Percentiles rank a stretch among this genome's conserved stretches.
These are phyloP conservation scores for Cancer borealis DNA, from an alignment of 2,888 invertebrate genomes.

Conservation along the genomic window DNA sequence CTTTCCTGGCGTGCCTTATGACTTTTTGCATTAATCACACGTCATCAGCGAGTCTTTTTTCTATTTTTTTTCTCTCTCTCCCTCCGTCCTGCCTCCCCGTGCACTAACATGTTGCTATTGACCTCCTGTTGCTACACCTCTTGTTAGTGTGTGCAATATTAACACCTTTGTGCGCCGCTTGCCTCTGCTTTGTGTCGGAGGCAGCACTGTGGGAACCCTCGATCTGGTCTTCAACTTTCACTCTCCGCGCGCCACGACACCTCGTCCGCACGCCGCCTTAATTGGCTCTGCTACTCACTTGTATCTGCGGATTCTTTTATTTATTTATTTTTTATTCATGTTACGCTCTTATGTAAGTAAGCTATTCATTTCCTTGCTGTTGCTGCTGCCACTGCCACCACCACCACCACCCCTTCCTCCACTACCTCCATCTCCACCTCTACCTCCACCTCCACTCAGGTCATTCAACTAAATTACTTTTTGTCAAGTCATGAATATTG, in stretches of 20 bases:
- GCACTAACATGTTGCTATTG: constrained; percentile 1
- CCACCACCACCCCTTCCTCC: background rate
- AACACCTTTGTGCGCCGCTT: constrained; percentile 40
- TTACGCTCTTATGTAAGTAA: background rate
- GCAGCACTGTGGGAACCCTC: constrained; percentile 38
- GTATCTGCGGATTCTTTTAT: background rate
- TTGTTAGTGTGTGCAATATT: constrained; percentile 40
- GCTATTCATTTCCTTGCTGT: background rate
- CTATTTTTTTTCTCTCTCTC: background rate
- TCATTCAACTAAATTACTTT: background rate
- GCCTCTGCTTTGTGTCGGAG: constrained; percentile 6
- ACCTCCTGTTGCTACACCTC: constrained; percentile 36
- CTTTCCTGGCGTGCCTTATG: constrained; percentile 24
- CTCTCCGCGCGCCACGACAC: constrained; percentile 15
- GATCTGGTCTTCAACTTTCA: constrained; percentile 28
- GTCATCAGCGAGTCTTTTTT: background rate
- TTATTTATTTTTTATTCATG: background rate
- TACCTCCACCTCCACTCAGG: background rate
- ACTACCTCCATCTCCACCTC: background rate
- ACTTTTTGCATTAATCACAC: constrained; percentile 43
- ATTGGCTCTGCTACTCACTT: constrained; percentile 23
- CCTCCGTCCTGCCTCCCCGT: background rate
- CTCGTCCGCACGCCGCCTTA: background rate
- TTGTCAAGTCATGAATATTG: constrained; percentile 10
- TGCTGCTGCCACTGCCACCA: background rate